Evolutionary conservation across 2,797 vertebrate species (phyloP), one percentile per base, ranked within the genome.

Genomic region (Falco peregrinus): DNA sequence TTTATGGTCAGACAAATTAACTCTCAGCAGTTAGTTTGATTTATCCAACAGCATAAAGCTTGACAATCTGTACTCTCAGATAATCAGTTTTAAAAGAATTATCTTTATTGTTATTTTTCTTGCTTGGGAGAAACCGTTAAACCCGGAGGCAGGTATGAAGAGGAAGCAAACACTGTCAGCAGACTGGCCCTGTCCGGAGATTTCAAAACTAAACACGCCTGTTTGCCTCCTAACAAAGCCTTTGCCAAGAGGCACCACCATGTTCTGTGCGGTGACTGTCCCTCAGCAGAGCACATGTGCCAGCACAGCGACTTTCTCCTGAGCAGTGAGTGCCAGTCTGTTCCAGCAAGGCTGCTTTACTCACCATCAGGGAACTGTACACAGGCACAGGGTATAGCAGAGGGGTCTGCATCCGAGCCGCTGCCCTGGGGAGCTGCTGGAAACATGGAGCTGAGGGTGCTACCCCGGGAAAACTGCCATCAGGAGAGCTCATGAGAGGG

Each of bases 1-100:
- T 98, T 98, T 98, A 98, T 94, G 96, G 98, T 97, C 97, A 96
- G 98, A 96, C 96, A 98, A 98, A 98, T 98, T 97, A 98, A 98
- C 98, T 98, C 94, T 95, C 93, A 60, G 96, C 97, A 95, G 93
- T 98, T 97, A 97, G 96, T 91, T 79, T 97, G 98, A 98, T 98
- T 98, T 98, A 98, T 96, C 96, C 86, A 88, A 86, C 54, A 81
- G 79, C 83, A 89, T 83, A 94, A 97, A 89, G 68, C 87, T 90
- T 93, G 93, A 94, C 88, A 95, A 94, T 77, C 90, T 77, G 63
- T 48, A 84, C 82, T 94, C 91, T 85, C 76, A 84, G 51, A 94
- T 88, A 92, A 94, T 56, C 65, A 50, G 67, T 89, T 90, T 75
- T 80, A 59, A 54, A 95, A 90, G 17, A 93, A 93, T 75, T 91